Evolutionary conservation across 2,113 vertebrate species (phyloP).

Genomic region (Ginglymostoma cirratum): DNA sequence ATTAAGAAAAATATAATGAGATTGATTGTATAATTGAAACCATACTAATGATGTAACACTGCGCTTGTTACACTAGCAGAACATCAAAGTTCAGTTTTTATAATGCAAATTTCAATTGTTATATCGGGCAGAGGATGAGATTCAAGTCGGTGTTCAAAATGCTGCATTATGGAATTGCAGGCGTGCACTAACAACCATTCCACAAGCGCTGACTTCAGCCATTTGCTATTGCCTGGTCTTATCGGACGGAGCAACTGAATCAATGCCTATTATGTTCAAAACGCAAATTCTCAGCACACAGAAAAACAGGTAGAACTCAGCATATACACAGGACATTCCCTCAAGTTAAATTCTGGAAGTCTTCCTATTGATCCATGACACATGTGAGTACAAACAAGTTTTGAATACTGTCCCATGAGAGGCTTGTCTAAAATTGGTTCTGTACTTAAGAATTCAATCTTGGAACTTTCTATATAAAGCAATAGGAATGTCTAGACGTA

Average conservation of each 20-base stretch:
- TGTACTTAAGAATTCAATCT: not conserved
- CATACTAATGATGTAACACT: not conserved
- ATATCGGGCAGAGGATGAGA: not conserved
- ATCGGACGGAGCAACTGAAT: not conserved
- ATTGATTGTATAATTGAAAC: not conserved
- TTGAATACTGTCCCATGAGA: not conserved
- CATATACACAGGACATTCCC: not conserved
- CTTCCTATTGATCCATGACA: not conserved
- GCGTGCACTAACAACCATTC: not conserved
- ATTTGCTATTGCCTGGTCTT: not conserved
- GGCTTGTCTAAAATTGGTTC: not conserved
- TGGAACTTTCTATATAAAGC: not conserved
- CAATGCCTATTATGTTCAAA: not conserved
- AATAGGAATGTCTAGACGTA: not conserved
- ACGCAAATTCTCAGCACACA: not conserved
- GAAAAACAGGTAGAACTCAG: not conserved
- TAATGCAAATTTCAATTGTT: not conserved
- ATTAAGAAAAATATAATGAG: not conserved
- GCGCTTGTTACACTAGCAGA: not conserved
- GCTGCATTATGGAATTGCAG: not conserved
- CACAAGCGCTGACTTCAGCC: not conserved
- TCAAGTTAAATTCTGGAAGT: not conserved
- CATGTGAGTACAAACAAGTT: not conserved
- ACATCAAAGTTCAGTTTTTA: not conserved
- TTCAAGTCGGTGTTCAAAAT: not conserved